A percentile compares a stretch with the other conserved stretches of the same genome.
phyloP scores from a whole-genome alignment of 2,797 vertebrate species.

The Pterois miles region DNA sequence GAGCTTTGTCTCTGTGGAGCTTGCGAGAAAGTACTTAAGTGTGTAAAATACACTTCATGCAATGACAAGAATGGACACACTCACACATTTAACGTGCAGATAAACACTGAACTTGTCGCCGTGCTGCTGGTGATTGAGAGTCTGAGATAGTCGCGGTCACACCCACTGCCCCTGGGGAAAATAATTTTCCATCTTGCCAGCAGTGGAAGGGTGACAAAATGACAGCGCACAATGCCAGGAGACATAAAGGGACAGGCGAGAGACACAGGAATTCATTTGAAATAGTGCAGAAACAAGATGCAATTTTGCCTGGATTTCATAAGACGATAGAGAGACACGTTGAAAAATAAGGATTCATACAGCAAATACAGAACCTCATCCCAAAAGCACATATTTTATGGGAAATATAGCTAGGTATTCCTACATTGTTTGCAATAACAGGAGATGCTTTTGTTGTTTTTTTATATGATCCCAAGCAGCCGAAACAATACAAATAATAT shows the following conservation, averaged over 20 bases:
- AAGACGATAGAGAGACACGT: background rate
- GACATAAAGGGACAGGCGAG: conserved; percentile 1
- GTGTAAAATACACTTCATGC: conserved; percentile 8
- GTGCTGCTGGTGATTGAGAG: conserved; percentile 29
- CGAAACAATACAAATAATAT: background rate
- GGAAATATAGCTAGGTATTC: background rate
- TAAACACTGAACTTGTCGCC: conserved; percentile 23
- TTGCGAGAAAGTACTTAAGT: conserved; percentile 1
- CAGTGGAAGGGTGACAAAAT: conserved; percentile 32
- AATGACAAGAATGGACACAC: conserved; percentile 19
- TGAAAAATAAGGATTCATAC: background rate
- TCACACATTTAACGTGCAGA: conserved; percentile 23
- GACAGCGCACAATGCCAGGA: conserved; percentile 23
- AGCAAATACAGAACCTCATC: background rate
- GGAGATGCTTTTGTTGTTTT: background rate
- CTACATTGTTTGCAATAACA: too few species aligned
- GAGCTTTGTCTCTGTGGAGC: conserved; percentile 7
- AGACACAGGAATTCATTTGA: background rate
- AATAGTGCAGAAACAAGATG: background rate
- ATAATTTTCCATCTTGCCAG: conserved; percentile 44
- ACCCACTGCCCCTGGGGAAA: conserved; percentile 35
- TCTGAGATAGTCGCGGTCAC: conserved; percentile 56
- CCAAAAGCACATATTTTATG: background rate
- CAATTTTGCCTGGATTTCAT: too few species aligned
- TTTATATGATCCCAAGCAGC: background rate